Evolutionary conservation across 2,888 invertebrate species (phyloP).

Genomic region (Leptopilina syphax): DNA sequence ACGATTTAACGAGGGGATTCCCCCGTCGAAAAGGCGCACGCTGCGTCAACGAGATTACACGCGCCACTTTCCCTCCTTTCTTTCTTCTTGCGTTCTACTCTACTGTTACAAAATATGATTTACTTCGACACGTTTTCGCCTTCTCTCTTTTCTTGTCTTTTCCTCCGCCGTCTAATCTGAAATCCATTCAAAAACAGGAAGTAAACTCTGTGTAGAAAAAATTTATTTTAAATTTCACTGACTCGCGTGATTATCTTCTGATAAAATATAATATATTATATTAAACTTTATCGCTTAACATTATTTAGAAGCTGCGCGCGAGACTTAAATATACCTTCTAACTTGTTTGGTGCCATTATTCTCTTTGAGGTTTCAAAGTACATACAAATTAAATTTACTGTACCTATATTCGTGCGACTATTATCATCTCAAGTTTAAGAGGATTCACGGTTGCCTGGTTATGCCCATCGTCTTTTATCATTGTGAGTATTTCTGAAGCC

Average conservation of each 20-base stretch:
- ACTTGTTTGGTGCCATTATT: background rate
- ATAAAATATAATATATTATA: background rate
- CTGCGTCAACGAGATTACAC: constrained; percentile 71
- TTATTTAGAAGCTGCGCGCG: background rate
- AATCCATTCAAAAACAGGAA: background rate
- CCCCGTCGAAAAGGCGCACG: constrained; percentile 59
- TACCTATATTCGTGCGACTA: background rate
- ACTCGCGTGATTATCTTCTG: background rate
- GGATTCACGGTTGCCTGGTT: constrained; percentile 19
- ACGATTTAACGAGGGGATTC: constrained; percentile 68
- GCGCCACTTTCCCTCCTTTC: constrained; percentile 64
- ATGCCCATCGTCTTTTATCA: constrained; percentile 25
- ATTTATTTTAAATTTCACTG: background rate
- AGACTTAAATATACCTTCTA: constrained; percentile 2
- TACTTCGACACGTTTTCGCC: constrained; percentile 29
- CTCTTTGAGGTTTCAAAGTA: constrained; percentile 8
- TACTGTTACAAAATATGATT: constrained; percentile 37
- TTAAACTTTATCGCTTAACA: background rate
- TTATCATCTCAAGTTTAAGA: constrained; percentile 8
- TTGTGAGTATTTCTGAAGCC: constrained; percentile 32
- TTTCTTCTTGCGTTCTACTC: constrained; percentile 51
- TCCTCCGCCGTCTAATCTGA: background rate
- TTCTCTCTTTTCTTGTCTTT: constrained; percentile 36
- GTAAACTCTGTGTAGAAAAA: background rate
- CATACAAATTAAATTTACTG: constrained; percentile 23